phyloP scores from a whole-genome alignment of 2,797 vertebrate genomes.

The Leucoraja ocellata region DNA sequence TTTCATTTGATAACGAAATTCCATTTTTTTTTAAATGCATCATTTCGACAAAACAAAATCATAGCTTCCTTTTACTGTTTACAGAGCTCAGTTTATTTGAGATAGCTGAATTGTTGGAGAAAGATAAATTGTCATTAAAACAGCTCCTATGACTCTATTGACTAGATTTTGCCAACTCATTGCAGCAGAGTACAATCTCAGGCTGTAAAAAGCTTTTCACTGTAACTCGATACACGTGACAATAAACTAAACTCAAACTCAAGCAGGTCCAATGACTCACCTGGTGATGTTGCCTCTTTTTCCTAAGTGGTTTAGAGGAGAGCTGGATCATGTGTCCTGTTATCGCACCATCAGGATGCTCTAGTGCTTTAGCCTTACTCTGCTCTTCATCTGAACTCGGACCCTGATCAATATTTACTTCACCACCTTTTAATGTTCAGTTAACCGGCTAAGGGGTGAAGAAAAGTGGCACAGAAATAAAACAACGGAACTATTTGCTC shows the following conservation, averaged over 20 bases:
- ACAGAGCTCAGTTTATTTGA: background rate
- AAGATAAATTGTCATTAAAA: background rate
- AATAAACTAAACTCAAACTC: no score
- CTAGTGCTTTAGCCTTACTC: slow-evolving; percentile 30
- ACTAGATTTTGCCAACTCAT: background rate
- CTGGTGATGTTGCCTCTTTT: background rate
- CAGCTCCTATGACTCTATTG: background rate
- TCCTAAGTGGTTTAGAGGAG: slow-evolving; percentile 4
- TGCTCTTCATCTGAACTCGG: slow-evolving; percentile 26
- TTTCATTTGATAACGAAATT: background rate
- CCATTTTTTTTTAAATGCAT: background rate
- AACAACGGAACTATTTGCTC: background rate
- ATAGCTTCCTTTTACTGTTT: background rate
- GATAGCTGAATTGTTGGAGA: background rate
- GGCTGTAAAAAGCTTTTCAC: no score
- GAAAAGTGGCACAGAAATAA: background rate
- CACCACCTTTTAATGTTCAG: slow-evolving; percentile 31
- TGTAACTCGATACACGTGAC: no score
- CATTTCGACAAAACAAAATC: background rate
- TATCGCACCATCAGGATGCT: background rate
- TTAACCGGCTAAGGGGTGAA: slow-evolving; percentile 3
- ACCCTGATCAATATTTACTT: slow-evolving; percentile 36
- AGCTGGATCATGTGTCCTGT: background rate
- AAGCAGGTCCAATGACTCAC: background rate
- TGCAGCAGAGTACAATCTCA: background rate